Evolutionary conservation across 2,888 invertebrate genomes (phyloP).

Genomic region (Pseudoips prasinana): DNA sequence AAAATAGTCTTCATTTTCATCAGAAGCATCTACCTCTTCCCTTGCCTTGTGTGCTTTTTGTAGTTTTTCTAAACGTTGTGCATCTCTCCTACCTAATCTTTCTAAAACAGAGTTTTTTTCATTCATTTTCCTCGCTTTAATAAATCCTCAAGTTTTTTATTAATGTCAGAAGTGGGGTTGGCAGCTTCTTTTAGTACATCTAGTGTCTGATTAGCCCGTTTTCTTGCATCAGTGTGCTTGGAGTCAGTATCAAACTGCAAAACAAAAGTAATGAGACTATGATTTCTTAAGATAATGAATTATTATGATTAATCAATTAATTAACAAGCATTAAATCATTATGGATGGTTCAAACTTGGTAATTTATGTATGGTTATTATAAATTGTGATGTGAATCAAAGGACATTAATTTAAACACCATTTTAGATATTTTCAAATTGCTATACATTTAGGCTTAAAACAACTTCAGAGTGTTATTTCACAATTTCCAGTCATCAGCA

Average conservation of each 20-base stretch:
- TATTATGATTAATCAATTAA: not conserved
- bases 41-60: conserved; percentile 85
- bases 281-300: too few species aligned
- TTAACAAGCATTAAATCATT: not conserved
- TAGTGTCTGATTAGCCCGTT: conserved; percentile 48
- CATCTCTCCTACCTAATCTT: conserved; percentile 80
- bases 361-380: not conserved
- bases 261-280: too few species aligned
- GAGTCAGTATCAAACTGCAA: conserved; percentile 62
- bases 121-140: conserved; percentile 70
- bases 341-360: conserved; percentile 53
- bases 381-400: not conserved
- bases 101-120: conserved; percentile 70
- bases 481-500: too few species aligned
- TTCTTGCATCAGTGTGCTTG: conserved; percentile 61
- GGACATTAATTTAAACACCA: too few species aligned
- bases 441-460: too few species aligned
- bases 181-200: conserved; percentile 74
- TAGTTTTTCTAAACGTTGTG: conserved; percentile 84
- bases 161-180: conserved; percentile 65
- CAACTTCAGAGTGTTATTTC: too few species aligned
- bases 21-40: conserved; percentile 82
- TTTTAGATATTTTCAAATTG: too few species aligned
- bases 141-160: conserved; percentile 71
- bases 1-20: conserved; percentile 87